A percentile compares a stretch with the other conserved stretches of the same genome.
phyloP scores from a whole-genome alignment of 1,140 invertebrate species.

The Andricus grossulariae region DNA sequence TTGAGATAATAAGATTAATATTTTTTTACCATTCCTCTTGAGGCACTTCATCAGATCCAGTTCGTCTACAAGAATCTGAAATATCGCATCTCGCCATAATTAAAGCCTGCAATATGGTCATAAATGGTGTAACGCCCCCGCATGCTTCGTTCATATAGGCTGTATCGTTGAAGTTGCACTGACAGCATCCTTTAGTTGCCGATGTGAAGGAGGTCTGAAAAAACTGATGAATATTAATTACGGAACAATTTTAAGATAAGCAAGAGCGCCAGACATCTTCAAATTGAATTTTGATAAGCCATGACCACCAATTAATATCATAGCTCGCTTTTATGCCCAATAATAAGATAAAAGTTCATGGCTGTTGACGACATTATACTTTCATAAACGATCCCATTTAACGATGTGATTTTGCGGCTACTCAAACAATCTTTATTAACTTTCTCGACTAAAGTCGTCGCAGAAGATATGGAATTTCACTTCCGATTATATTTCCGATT shows the following conservation, averaged over 20 bases:
- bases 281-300: conserved; percentile 36
- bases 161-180: conserved; percentile 74
- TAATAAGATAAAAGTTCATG: conserved; percentile 18
- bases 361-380: neutral
- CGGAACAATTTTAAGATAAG: neutral
- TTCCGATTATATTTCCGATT: neutral
- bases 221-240: conserved; percentile 8
- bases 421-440: neutral
- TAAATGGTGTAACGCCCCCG: conserved; percentile 66
- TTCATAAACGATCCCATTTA: too few species aligned
- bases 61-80: conserved; percentile 72
- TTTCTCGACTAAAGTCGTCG: neutral
- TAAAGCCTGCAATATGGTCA: conserved; percentile 75
- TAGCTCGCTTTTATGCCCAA: neutral
- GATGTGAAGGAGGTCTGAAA: conserved; percentile 35
- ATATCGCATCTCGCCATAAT: conserved; percentile 77
- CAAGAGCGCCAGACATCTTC: neutral
- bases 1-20: too few species aligned
- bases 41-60: conserved; percentile 60
- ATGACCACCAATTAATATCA: conserved; percentile 36
- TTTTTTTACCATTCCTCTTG: conserved; percentile 56
- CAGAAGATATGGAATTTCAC: neutral
- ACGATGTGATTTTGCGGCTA: neutral
- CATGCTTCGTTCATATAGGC: conserved; percentile 68
- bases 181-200: conserved; percentile 56